Conservation (phyloP, 2,797 vertebrate genomes). For the Tolypeutes matacus region DNA sequence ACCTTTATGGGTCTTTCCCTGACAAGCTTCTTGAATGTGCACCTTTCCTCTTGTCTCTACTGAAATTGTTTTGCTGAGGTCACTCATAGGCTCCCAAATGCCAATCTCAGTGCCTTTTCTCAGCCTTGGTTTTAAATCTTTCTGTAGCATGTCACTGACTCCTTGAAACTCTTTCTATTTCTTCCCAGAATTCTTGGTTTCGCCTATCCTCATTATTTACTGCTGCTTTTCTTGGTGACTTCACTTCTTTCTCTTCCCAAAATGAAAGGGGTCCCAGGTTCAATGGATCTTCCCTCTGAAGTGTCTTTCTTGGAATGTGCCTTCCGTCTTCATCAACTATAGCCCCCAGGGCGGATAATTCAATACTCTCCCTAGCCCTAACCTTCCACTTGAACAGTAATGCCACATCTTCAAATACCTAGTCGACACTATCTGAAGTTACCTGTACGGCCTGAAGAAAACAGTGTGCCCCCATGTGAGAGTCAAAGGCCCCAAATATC, state of each 20-base stretch:
- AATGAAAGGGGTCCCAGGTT: background rate
- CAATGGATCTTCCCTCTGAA: background rate
- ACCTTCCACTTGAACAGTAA: background rate
- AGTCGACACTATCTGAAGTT: background rate
- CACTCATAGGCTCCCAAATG: background rate
- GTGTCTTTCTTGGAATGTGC: background rate
- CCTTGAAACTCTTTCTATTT: conserved; percentile 35
- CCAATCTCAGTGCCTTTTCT: background rate
- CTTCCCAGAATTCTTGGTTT: background rate
- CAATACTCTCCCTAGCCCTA: background rate
- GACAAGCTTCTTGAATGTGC: background rate
- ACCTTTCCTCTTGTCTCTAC: background rate
- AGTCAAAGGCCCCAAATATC: background rate
- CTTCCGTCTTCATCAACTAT: background rate
- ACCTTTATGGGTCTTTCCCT: background rate
- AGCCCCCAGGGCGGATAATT: background rate
- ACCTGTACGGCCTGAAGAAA: background rate
- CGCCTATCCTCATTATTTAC: background rate
- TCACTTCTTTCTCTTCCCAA: conserved; percentile 7
- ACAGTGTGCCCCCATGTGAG: background rate
- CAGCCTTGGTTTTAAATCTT: background rate
- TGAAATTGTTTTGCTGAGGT: background rate
- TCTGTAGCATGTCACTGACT: background rate
- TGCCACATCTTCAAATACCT: background rate
- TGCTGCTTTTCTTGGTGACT: background rate